A percentile compares a stretch with the other conserved stretches of the same genome.
Evolutionary conservation across 2,888 invertebrate genomes (phyloP).

Genomic region (Empis livida): DNA sequence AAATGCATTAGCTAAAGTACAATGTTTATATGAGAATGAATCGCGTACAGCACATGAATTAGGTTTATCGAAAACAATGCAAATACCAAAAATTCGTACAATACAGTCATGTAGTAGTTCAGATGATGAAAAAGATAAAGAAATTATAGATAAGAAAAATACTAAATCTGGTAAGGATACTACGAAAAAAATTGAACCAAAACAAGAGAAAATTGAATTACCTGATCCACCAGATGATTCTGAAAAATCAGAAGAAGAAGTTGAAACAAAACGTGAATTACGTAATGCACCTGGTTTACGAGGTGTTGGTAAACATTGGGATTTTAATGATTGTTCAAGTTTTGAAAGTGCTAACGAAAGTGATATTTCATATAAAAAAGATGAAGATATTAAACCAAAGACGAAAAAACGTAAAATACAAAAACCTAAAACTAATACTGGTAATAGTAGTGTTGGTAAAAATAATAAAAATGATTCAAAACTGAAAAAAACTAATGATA

Average conservation of each 20-base stretch:
- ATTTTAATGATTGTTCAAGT: constrained; percentile 46
- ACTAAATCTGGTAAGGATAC: background rate
- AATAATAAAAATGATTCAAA: constrained; percentile 7
- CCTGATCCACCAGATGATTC: background rate
- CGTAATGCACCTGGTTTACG: constrained; percentile 62
- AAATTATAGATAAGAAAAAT: background rate
- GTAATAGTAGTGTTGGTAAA: constrained; percentile 19
- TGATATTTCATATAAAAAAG: constrained; percentile 8
- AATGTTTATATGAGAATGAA: constrained; percentile 83
- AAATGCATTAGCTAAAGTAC: constrained; percentile 81
- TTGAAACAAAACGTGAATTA: constrained; percentile 41
- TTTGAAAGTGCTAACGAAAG: constrained; percentile 14
- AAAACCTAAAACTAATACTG: constrained; percentile 7
- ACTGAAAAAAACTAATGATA: constrained; percentile 25
- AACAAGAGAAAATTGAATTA: background rate
- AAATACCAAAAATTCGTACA: constrained; percentile 36
- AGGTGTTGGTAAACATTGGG: constrained; percentile 73
- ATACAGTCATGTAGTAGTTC: constrained; percentile 30
- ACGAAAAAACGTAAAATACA: constrained; percentile 9
- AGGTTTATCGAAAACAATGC: constrained; percentile 38
- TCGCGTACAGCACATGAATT: constrained; percentile 56
- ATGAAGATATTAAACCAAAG: constrained; percentile 10
- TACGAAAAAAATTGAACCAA: constrained; percentile 3
- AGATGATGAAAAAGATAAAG: constrained; percentile 37
- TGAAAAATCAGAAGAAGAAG: constrained; percentile 13